phyloP scores from a whole-genome alignment of 2,888 invertebrate genomes.

The Caenorhabditis wallacei region DNA sequence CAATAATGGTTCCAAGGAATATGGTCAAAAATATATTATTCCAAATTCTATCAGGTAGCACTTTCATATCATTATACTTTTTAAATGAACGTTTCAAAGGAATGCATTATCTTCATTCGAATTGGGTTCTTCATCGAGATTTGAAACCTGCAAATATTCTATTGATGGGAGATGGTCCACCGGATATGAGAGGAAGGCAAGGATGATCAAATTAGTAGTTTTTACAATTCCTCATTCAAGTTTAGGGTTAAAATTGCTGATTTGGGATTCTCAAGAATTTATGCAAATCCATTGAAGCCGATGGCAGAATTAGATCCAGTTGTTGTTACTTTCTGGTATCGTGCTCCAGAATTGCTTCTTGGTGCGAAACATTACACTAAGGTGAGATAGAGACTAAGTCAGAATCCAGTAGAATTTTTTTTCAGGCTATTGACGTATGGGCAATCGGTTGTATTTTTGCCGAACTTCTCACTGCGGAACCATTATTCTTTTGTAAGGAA shows the following conservation, averaged over 20 bases:
- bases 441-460: conserved; percentile 93
- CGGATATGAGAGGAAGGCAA: conserved; percentile 89
- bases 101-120: conserved; percentile 98
- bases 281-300: conserved; percentile 97
- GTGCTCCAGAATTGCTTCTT: conserved; percentile 91
- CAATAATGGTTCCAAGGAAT: conserved; percentile 74
- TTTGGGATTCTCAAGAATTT: conserved; percentile 98
- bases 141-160: conserved; percentile 95
- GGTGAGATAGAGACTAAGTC: conserved; percentile 60
- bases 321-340: conserved; percentile 98
- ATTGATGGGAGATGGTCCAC: conserved; percentile 97
- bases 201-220: conserved; percentile 4
- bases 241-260: conserved; percentile 87
- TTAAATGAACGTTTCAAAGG: conserved; percentile 26
- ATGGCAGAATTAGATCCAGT: conserved; percentile 98
- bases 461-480: conserved; percentile 97
- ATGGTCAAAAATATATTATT: conserved; percentile 98
- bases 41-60: conserved; percentile 93
- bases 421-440: conserved; percentile 83
- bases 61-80: background rate
- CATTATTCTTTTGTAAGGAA: conserved; percentile 98
- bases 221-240: background rate
- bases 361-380: conserved; percentile 84
- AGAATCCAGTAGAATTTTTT: background rate
- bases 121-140: conserved; percentile 96